Conservation (phyloP, 2,888 invertebrate species). For the Tricholauxania praeusta region DNA sequence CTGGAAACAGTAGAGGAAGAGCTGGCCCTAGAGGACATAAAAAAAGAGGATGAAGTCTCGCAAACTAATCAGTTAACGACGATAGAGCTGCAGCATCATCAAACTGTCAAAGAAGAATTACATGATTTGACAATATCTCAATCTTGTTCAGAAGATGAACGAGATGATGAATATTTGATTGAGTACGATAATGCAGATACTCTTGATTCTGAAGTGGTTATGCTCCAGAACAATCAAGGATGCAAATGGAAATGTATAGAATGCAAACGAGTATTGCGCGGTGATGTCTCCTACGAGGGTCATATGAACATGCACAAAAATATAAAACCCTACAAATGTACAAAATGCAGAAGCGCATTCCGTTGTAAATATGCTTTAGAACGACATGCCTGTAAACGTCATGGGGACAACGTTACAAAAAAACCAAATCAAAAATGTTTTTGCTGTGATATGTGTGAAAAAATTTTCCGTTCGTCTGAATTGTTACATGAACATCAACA, state of each 20-base stretch:
- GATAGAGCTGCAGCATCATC: background rate
- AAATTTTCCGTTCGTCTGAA: conserved; percentile 18
- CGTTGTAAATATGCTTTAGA: conserved; percentile 46
- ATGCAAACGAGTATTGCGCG: conserved; percentile 47
- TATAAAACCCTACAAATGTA: conserved; percentile 46
- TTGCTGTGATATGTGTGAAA: conserved; percentile 29
- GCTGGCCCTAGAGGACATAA: too few relatives aligned
- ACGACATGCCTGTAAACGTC: conserved; percentile 41
- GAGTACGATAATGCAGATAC: conserved; percentile 36
- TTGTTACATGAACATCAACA: conserved; percentile 23
- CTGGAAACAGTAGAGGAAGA: too few relatives aligned
- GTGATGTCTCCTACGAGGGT: conserved; percentile 51
- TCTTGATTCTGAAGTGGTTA: background rate
- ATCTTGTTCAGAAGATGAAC: conserved; percentile 45
- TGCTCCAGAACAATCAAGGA: conserved; percentile 4
- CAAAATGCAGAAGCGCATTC: conserved; percentile 42
- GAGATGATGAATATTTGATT: conserved; percentile 46
- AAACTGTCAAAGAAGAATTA: background rate
- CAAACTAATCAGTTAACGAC: too few relatives aligned
- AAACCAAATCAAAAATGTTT: conserved; percentile 14
- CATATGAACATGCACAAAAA: conserved; percentile 51
- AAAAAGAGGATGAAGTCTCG: too few relatives aligned
- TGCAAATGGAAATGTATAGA: conserved; percentile 50
- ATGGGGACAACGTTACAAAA: conserved; percentile 22
- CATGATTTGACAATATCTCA: background rate